Evolutionary conservation across 1,140 invertebrate species (phyloP).

Genomic region (Tachypleus tridentatus): DNA sequence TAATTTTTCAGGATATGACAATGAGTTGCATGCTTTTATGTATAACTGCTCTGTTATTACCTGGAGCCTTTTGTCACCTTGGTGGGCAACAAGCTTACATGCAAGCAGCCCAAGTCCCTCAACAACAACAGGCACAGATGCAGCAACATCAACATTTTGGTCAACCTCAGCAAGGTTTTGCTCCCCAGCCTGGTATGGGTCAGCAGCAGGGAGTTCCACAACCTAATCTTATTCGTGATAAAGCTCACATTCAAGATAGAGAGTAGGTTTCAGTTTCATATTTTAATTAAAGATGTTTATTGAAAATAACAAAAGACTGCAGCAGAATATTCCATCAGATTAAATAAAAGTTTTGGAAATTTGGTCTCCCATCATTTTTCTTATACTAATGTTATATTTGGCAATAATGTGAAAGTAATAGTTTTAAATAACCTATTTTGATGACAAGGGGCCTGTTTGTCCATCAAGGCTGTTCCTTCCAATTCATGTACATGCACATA

Average conservation of each 20-base stretch:
- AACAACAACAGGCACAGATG: slow-evolving; percentile 2
- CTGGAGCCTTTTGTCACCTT: too few species aligned
- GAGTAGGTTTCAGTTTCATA: slow-evolving; percentile 19
- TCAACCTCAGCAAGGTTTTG: slow-evolving; percentile 3
- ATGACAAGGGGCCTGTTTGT: too few species aligned
- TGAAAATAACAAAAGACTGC: background rate
- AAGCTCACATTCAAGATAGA: slow-evolving; percentile 24
- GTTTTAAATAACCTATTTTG: background rate
- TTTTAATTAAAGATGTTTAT: background rate
- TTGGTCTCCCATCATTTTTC: background rate
- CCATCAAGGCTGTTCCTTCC: too few species aligned
- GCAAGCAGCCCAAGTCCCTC: slow-evolving; percentile 11
- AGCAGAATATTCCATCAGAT: background rate
- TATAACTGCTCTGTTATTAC: too few species aligned
- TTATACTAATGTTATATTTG: background rate
- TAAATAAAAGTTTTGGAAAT: background rate
- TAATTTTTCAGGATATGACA: too few species aligned
- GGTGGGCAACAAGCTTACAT: slow-evolving; percentile 1
- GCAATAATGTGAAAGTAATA: background rate
- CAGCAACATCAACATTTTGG: background rate
- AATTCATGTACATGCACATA: too few species aligned
- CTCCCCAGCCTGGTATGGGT: background rate
- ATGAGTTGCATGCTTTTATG: too few species aligned
- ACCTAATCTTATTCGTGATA: slow-evolving; percentile 19
- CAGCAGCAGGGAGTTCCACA: slow-evolving; percentile 1